These are phyloP conservation scores for Augiades crinisus DNA, from an alignment of 2,888 invertebrate species.

Conservation along the genomic window DNA sequence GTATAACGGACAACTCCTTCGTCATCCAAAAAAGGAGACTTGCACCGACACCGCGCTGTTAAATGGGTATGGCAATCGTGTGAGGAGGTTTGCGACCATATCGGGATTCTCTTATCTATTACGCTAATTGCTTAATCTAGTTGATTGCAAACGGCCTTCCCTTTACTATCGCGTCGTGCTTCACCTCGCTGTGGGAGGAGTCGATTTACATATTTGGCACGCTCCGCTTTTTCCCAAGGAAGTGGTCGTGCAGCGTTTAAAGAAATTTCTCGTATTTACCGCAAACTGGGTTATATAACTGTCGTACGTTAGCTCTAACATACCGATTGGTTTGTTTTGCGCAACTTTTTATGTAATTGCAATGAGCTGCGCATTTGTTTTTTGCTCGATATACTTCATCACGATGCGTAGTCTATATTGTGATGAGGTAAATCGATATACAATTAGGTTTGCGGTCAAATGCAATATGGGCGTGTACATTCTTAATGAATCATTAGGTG, in stretches of 20 bases:
- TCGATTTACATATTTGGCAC: constrained; percentile 24
- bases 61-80: constrained; percentile 21
- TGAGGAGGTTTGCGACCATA: constrained; percentile 17
- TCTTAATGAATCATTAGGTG: constrained; percentile 30
- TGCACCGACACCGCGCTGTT: constrained; percentile 39
- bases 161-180: constrained; percentile 5
- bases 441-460: constrained; percentile 14
- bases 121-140: constrained; percentile 21
- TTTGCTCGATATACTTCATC: neutral
- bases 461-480: constrained; percentile 18
- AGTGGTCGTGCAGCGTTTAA: constrained; percentile 17
- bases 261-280: constrained; percentile 6
- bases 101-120: constrained; percentile 24
- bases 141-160: neutral
- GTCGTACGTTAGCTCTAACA: neutral
- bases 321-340: constrained; percentile 6
- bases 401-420: neutral
- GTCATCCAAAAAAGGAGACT: constrained; percentile 57
- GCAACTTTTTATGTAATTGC: constrained; percentile 13
- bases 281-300: constrained; percentile 19
- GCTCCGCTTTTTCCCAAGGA: constrained; percentile 15
- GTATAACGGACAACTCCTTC: constrained; percentile 54
- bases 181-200: constrained; percentile 2
- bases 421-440: no score
- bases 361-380: neutral